Conservation (phyloP, 2,888 invertebrate species). For the Drosophila eohydei region DNA sequence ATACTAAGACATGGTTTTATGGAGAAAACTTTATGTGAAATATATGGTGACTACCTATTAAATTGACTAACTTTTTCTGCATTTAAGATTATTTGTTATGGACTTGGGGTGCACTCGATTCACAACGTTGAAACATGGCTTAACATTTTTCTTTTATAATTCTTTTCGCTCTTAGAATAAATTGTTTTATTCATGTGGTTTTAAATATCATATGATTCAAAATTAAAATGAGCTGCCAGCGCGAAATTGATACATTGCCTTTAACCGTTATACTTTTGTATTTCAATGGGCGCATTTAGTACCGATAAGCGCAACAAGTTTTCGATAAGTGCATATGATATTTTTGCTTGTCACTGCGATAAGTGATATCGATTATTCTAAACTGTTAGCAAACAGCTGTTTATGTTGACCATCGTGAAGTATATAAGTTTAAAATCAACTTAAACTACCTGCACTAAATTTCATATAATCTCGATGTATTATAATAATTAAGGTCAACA, state of each 20-base stretch:
- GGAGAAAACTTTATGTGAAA: conserved; percentile 3
- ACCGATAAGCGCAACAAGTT: conserved; percentile 1
- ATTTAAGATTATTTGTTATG: not conserved
- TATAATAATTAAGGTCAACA: not conserved
- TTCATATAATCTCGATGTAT: not conserved
- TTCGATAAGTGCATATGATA: not conserved
- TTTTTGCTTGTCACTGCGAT: not conserved
- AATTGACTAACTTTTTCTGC: not conserved
- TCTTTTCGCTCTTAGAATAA: not conserved
- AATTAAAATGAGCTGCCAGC: no score
- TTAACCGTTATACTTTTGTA: not conserved
- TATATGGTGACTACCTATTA: conserved; percentile 1
- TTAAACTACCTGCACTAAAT: not conserved
- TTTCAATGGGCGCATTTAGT: not conserved
- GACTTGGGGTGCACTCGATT: not conserved
- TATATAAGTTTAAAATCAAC: not conserved
- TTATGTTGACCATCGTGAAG: not conserved
- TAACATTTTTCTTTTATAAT: not conserved
- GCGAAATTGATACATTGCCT: no score
- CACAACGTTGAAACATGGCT: not conserved
- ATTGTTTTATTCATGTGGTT: not conserved
- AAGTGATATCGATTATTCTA: not conserved
- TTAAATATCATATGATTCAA: no score
- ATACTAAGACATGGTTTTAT: not conserved
- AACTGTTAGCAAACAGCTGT: conserved; percentile 23